Conservation (phyloP, 2,113 vertebrate species). For the Chlorocebus sabaeus region DNA sequence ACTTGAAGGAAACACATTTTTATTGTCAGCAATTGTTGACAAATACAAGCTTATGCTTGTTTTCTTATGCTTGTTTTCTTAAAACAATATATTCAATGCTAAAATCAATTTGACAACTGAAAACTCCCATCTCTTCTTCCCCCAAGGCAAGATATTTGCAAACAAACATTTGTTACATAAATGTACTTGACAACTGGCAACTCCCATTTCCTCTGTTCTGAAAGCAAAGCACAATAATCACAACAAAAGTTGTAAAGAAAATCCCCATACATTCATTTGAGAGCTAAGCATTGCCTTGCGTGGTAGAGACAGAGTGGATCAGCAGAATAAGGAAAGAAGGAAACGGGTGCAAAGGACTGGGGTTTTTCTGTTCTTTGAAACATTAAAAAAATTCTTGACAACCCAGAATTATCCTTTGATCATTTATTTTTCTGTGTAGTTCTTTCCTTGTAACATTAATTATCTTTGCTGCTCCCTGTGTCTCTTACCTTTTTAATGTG, state of each 20-base stretch:
- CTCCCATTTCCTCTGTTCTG: neutral
- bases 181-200: slow-evolving; percentile 17
- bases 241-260: neutral
- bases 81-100: neutral
- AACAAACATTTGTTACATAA: slow-evolving; percentile 22
- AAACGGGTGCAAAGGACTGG: neutral
- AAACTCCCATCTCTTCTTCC: neutral
- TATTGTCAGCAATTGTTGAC: slow-evolving; percentile 9
- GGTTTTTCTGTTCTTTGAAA: neutral
- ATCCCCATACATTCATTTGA: neutral
- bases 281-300: neutral
- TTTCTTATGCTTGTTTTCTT: slow-evolving; percentile 24
- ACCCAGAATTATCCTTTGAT: neutral
- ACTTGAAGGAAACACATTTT: neutral
- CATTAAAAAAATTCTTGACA: neutral
- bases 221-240: slow-evolving; percentile 13
- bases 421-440: neutral
- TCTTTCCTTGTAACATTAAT: neutral
- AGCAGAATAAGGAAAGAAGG: neutral
- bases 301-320: neutral
- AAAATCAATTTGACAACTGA: slow-evolving; percentile 32
- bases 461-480: neutral
- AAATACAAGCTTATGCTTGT: neutral
- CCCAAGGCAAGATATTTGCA: slow-evolving; percentile 8
- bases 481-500: slow-evolving; percentile 19